Evolutionary conservation across 2,888 invertebrate species (phyloP), one percentile per base, ranked within the genome.

Genomic region (Drosophila sordidula): DNA sequence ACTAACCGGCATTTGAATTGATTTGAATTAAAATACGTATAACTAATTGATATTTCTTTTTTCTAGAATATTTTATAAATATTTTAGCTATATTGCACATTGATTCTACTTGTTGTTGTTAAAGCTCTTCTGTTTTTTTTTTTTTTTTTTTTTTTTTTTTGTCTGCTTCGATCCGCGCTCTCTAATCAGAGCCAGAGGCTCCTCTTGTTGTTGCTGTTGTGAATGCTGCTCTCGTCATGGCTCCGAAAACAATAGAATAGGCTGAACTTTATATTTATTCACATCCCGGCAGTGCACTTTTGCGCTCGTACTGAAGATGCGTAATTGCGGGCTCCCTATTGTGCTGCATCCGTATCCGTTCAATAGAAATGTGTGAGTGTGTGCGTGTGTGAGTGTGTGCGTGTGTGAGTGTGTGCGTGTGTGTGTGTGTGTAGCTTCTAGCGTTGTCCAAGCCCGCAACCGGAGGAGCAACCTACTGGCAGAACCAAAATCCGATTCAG

Each of bases 221-320:
- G 29, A 22, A 26, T 59, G 70, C 52, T 38, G 45, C 64, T 58
- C 75, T 78, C 70, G 68, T 55, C 52, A 76, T 76, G 67, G 47
- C 42, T 51, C 45, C 69, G 65, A 77, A 78, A 80, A 83, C 85
- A 83, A 83, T 84, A 78, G 81, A 81, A 62, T 63, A 62, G 55
- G 63, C 54, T 75, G 56, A 61, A 61, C 50, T 61, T 68, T 56
- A 57, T 70, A 64, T 59, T 63, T 78, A 87, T 84, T 81, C 87
- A 81, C 70, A 67, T 54, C 56, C 75, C 81, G 82, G 77, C 78
- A 83, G 77, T 87, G 87, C 81, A 83, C 83, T 84, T 76, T 87
- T 71, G 82, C 76, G 78, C 29, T 18, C 18, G 18, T 18, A 18
- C 18, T 57, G 61, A 36, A 38, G 62, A 45, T 56, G 54, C 46